These are phyloP conservation scores for Morone chrysops DNA, from an alignment of 2,113 vertebrate genomes.

Conservation along the genomic window DNA sequence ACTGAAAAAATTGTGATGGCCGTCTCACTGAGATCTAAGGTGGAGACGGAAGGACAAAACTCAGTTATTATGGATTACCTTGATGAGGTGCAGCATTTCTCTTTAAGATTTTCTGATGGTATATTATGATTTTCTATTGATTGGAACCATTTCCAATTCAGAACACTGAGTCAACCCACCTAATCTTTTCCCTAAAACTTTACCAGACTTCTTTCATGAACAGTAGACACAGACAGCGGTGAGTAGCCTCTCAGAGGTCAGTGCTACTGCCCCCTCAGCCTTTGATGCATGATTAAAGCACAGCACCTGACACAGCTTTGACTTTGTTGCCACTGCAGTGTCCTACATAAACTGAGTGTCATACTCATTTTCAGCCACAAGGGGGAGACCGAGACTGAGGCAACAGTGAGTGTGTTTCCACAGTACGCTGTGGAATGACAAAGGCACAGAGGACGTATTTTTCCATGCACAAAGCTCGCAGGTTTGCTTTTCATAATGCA, in stretches of 20 bases:
- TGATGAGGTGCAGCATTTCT: not conserved
- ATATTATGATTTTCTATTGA: slow-evolving; percentile 5
- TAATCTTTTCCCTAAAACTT: not conserved
- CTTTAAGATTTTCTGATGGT: not conserved
- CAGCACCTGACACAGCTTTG: slow-evolving; percentile 51
- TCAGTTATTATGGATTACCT: not conserved
- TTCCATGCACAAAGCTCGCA: slow-evolving; percentile 33
- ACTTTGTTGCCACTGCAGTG: slow-evolving; percentile 73
- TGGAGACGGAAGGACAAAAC: not conserved
- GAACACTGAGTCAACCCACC: not conserved
- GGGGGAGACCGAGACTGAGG: slow-evolving; percentile 60
- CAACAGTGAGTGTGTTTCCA: not conserved
- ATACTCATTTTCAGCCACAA: slow-evolving; percentile 48
- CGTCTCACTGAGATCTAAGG: slow-evolving; percentile 88
- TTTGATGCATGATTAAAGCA: slow-evolving; percentile 45
- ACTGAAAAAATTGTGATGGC: slow-evolving; percentile 90
- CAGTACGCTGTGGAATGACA: slow-evolving; percentile 21
- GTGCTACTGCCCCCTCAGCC: slow-evolving; percentile 7
- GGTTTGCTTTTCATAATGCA: slow-evolving; percentile 5
- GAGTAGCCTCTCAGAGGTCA: not conserved
- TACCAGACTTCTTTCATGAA: not conserved
- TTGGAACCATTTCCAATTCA: not conserved
- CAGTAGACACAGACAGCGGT: not conserved
- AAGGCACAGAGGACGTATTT: slow-evolving; percentile 15
- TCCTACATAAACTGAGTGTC: slow-evolving; percentile 57